A percentile compares a stretch with the other conserved stretches of the same genome.
These are phyloP conservation scores for Sipha flava DNA, from an alignment of 1,140 invertebrate species.

Conservation along the genomic window DNA sequence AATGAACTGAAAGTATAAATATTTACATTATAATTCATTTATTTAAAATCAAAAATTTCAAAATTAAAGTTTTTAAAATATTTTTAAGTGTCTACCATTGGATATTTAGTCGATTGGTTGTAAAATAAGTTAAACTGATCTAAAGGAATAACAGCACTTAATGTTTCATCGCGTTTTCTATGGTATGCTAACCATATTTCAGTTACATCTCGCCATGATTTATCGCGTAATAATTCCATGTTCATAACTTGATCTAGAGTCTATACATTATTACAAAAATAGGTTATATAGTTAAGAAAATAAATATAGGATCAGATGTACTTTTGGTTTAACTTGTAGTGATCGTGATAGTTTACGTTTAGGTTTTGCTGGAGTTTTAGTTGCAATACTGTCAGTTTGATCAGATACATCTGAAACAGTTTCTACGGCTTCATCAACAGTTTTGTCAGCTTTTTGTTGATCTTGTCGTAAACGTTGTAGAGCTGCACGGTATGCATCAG, in stretches of 20 bases:
- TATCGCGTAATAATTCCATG: background rate
- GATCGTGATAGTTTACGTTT: background rate
- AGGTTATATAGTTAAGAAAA: background rate
- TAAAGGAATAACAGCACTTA: background rate
- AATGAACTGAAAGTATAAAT: background rate
- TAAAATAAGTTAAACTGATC: background rate
- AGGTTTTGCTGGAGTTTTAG: background rate
- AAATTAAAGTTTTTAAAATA: background rate
- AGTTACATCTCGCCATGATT: background rate
- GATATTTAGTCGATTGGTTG: background rate
- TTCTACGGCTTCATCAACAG: background rate
- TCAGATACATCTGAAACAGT: background rate
- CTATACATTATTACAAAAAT: background rate
- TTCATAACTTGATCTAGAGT: background rate
- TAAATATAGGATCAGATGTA: background rate
- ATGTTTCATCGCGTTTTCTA: background rate
- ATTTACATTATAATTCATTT: background rate
- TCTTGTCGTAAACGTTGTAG: background rate
- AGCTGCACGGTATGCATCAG: background rate
- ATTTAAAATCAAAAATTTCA: too few relatives aligned
- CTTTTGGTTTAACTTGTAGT: background rate
- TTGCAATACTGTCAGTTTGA: background rate
- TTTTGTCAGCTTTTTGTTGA: background rate
- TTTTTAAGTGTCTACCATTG: background rate
- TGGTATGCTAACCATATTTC: background rate